Conservation (phyloP, 2,888 invertebrate species). For the Drosophila neoperkinsi region DNA sequence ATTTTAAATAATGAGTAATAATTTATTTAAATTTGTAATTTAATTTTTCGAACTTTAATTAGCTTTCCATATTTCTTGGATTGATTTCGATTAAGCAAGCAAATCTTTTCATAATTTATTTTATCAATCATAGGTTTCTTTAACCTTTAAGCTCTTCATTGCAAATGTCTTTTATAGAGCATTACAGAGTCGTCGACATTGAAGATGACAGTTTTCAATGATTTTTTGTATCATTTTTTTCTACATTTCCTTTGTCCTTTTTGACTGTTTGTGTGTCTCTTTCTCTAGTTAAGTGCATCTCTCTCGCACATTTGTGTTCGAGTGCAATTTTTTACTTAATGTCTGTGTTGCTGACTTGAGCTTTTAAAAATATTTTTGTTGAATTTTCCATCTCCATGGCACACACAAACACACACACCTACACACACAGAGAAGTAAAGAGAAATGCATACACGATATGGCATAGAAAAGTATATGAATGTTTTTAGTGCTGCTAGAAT, state of each 20-base stretch:
- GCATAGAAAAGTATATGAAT: conserved; percentile 24
- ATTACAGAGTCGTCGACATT: conserved; percentile 4
- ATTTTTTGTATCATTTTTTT: conserved; percentile 41
- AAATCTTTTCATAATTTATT: neutral
- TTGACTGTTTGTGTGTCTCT: conserved; percentile 32
- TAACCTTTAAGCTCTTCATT: neutral
- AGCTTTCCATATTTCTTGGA: neutral
- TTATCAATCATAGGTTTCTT: neutral
- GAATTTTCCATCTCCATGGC: conserved; percentile 46
- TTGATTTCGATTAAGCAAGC: neutral
- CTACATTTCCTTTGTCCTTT: conserved; percentile 48
- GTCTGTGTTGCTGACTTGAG: conserved; percentile 64
- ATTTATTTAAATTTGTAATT: neutral
- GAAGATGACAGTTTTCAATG: conserved; percentile 8
- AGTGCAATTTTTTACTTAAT: conserved; percentile 62
- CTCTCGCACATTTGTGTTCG: conserved; percentile 26
- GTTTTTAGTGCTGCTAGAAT: conserved; percentile 25
- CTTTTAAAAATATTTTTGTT: conserved; percentile 72
- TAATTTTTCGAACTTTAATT: neutral
- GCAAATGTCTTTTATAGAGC: conserved; percentile 8
- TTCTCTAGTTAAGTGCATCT: conserved; percentile 30
- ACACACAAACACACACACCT: conserved; percentile 38
- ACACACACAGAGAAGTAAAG: conserved; percentile 3
- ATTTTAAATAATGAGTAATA: neutral
- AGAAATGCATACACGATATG: conserved; percentile 8